phyloP scores from a whole-genome alignment of 92 coral and sea anemone genomes.

The Epizoanthus fatuus region DNA sequence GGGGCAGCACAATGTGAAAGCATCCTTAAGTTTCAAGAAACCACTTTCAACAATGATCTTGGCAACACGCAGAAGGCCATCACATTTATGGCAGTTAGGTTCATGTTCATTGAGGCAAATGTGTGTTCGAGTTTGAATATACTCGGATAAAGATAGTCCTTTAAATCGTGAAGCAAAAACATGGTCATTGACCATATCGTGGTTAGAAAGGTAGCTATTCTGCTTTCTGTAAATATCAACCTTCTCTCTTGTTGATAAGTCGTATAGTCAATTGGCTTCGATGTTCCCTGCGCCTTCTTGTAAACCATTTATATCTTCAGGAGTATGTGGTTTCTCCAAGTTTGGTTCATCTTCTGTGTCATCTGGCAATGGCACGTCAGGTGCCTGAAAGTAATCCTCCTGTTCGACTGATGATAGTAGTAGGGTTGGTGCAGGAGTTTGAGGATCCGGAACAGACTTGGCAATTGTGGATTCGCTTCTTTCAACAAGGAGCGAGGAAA shows the following conservation, averaged over 20 bases:
- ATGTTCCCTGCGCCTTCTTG: too few species aligned
- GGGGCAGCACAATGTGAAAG: conserved; percentile 58
- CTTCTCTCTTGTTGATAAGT: not conserved
- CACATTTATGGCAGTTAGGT: conserved; percentile 46
- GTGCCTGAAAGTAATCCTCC: not conserved
- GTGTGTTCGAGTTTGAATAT: conserved; percentile 21
- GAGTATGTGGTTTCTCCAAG: not conserved
- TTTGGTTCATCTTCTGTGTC: conserved; percentile 19
- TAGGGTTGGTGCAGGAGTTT: too few species aligned
- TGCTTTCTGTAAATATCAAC: conserved; percentile 22
- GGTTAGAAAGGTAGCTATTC: conserved; percentile 37
- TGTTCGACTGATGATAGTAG: not conserved
- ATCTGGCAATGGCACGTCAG: conserved; percentile 2
- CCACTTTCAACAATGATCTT: conserved; percentile 54
- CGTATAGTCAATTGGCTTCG: too few species aligned
- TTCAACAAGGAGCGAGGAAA: too few species aligned
- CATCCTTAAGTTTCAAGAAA: conserved; percentile 59
- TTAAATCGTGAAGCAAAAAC: conserved; percentile 55
- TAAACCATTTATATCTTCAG: not conserved
- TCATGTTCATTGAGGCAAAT: conserved; percentile 52
- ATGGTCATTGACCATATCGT: conserved; percentile 34
- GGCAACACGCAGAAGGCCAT: conserved; percentile 51
- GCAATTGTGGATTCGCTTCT: too few species aligned
- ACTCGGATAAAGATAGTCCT: conserved; percentile 49
- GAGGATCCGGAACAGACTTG: too few species aligned